These are phyloP conservation scores for Xerus rutilus DNA, from an alignment of 2,797 vertebrate genomes.

Conservation along the genomic window DNA sequence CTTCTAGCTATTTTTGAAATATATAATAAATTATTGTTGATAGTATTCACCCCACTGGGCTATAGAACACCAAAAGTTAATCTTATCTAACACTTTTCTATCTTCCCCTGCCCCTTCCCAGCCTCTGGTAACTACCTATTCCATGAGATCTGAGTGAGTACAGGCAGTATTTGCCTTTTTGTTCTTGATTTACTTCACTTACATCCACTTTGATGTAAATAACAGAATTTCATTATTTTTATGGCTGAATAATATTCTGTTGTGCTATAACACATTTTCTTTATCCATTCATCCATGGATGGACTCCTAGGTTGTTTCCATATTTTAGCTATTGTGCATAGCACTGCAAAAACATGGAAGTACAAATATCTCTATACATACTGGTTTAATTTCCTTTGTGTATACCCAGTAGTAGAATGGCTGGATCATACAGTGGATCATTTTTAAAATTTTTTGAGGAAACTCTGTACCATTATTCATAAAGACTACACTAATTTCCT, in stretches of 20 bases:
- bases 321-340: not conserved
- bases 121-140: too few relatives aligned
- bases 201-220: not conserved
- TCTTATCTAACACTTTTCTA: not conserved
- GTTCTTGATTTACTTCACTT: too few relatives aligned
- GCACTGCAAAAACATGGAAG: not conserved
- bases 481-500: not conserved
- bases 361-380: not conserved
- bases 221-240: not conserved
- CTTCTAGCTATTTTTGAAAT: too few relatives aligned
- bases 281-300: not conserved
- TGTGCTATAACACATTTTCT: not conserved
- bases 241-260: not conserved
- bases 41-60: too few relatives aligned
- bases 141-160: too few relatives aligned
- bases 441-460: not conserved
- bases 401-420: too few relatives aligned
- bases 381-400: not conserved
- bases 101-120: not conserved
- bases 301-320: not conserved
- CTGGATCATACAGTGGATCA: not conserved
- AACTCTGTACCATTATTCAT: not conserved
- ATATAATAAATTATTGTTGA: too few relatives aligned
- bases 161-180: too few relatives aligned
- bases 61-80: too few relatives aligned